These are phyloP conservation scores for Cossypha heuglini DNA, from an alignment of 2,797 vertebrate species.

Conservation along the genomic window DNA sequence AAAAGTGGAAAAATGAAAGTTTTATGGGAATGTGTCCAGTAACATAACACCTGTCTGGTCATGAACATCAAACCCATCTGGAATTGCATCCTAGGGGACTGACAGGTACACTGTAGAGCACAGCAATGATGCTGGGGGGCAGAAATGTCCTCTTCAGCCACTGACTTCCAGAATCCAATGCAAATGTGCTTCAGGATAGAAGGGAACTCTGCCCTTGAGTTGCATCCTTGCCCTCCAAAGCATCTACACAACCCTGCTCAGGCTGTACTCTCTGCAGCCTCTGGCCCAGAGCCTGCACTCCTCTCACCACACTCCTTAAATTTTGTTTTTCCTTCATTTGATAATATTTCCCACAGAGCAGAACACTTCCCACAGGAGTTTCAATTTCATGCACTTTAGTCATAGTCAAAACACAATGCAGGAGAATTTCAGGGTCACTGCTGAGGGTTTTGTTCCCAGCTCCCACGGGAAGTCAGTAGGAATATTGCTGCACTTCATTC, in stretches of 20 bases:
- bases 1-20: background rate
- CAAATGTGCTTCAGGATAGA: fast-evolving
- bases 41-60: background rate
- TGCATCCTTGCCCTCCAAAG: background rate
- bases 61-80: background rate
- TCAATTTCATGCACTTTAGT: background rate
- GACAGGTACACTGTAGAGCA: background rate
- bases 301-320: background rate
- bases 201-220: background rate
- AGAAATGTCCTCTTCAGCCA: background rate
- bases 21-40: background rate
- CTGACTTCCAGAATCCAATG: background rate
- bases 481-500: background rate
- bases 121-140: background rate
- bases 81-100: background rate
- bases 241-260: fast-evolving
- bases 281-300: background rate
- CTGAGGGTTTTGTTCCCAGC: background rate
- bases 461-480: background rate
- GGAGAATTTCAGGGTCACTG: background rate
- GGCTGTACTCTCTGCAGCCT: background rate
- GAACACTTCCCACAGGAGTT: background rate
- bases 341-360: background rate
- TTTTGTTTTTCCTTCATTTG: background rate
- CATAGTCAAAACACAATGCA: background rate